Evolutionary conservation across 2,797 vertebrate genomes (phyloP).

Genomic region (Periparus ater): DNA sequence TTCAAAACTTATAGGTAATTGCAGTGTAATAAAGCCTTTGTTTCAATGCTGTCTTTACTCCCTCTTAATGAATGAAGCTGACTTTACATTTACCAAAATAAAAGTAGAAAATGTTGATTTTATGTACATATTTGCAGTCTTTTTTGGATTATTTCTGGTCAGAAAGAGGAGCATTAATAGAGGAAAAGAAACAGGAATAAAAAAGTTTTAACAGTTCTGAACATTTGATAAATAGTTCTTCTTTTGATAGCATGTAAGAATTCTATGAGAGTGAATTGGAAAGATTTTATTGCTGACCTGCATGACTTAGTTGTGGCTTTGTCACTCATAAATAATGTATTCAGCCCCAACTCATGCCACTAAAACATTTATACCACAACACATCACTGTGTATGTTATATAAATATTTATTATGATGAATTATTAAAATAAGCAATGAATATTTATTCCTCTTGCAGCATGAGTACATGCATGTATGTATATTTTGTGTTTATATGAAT

Average conservation of each 20-base stretch:
- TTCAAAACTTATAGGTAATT: background rate
- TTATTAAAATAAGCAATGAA: slow-evolving; percentile 70
- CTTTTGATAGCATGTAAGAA: slow-evolving; percentile 15
- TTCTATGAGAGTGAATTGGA: slow-evolving; percentile 26
- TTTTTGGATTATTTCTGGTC: background rate
- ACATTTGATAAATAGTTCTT: slow-evolving; percentile 31
- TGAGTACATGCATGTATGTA: background rate
- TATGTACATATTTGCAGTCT: accelerated
- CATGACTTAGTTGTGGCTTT: slow-evolving; percentile 68
- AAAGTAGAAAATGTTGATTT: background rate
- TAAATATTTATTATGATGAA: slow-evolving; percentile 75
- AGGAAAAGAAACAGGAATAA: slow-evolving; percentile 1
- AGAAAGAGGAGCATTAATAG: background rate
- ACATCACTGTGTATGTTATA: slow-evolving; percentile 69
- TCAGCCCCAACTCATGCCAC: slow-evolving; percentile 51
- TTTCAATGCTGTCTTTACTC: background rate
- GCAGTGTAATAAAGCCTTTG: background rate
- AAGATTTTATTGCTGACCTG: slow-evolving; percentile 70
- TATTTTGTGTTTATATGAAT: background rate
- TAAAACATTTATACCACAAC: slow-evolving; percentile 73
- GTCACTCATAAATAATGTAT: slow-evolving; percentile 69
- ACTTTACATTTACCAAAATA: background rate
- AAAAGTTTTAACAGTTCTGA: slow-evolving; percentile 18
- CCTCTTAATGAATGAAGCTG: background rate
- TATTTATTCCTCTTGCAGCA: slow-evolving; percentile 57